Evolutionary conservation across 2,797 vertebrate genomes (phyloP).

Genomic region (Antennarius maculatus): DNA sequence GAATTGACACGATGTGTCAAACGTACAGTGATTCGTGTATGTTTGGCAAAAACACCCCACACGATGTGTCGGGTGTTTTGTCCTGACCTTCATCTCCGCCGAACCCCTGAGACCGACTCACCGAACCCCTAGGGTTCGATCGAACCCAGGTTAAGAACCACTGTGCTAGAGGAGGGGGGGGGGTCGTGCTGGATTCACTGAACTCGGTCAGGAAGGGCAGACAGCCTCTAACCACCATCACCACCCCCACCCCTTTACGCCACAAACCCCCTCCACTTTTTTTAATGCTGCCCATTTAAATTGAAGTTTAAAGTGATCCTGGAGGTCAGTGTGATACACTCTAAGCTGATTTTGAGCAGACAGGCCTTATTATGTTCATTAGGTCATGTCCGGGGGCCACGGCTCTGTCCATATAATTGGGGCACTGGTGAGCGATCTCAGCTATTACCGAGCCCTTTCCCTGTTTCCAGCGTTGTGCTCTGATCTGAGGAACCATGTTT

Average conservation of each 20-base stretch:
- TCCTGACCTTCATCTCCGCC: too few relatives aligned
- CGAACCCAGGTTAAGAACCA: too few relatives aligned
- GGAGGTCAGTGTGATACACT: slow-evolving; percentile 63
- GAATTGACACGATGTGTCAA: too few relatives aligned
- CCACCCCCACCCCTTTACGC: neutral
- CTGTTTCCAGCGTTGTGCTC: slow-evolving; percentile 40
- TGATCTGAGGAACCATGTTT: slow-evolving; percentile 34
- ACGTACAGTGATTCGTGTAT: too few relatives aligned
- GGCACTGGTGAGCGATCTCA: slow-evolving; percentile 60
- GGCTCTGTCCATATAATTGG: slow-evolving; percentile 74
- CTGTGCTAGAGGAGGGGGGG: neutral
- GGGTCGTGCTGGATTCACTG: slow-evolving; percentile 18
- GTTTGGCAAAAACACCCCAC: too few relatives aligned
- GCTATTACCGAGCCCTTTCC: slow-evolving; percentile 51
- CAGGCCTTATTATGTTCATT: slow-evolving; percentile 76
- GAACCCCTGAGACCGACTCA: too few relatives aligned
- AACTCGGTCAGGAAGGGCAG: slow-evolving; percentile 1
- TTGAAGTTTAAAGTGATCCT: slow-evolving; percentile 58
- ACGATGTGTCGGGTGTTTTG: too few relatives aligned
- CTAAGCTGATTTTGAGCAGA: slow-evolving; percentile 78
- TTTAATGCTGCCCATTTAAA: slow-evolving; percentile 53
- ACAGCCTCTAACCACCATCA: slow-evolving; percentile 7
- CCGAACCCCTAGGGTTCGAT: too few relatives aligned
- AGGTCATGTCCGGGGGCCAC: slow-evolving; percentile 68
- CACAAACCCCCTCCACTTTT: slow-evolving; percentile 12